A percentile compares a stretch with the other conserved stretches of the same genome.
phyloP scores from a whole-genome alignment of 2,797 vertebrate species.

The Coccyzus lansbergi region DNA sequence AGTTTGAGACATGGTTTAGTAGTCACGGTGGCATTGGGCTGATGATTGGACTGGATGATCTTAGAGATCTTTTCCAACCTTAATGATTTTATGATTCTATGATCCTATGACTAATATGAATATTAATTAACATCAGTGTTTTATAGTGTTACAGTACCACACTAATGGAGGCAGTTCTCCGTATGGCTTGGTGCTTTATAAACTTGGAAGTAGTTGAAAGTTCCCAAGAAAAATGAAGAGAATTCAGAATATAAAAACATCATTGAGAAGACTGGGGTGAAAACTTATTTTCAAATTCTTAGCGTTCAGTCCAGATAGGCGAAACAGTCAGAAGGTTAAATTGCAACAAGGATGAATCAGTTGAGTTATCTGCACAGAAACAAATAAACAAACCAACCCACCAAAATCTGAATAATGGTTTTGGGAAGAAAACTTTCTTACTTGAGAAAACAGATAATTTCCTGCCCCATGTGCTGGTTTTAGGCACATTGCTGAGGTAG shows the following conservation, averaged over 20 bases:
- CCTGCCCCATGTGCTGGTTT: background rate
- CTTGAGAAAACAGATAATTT: background rate
- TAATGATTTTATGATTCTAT: too few relatives aligned
- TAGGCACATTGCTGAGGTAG: background rate
- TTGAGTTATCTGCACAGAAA: background rate
- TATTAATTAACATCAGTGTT: background rate
- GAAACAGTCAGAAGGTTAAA: background rate
- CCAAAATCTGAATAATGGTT: background rate
- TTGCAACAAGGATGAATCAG: background rate
- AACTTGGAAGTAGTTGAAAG: background rate
- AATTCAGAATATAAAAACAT: background rate
- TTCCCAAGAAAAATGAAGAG: background rate
- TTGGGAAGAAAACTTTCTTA: background rate
- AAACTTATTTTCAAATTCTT: background rate
- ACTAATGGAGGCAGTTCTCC: background rate
- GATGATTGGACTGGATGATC: too few relatives aligned
- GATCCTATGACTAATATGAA: background rate
- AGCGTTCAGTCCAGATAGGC: background rate
- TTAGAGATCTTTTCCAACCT: too few relatives aligned
- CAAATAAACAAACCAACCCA: background rate
- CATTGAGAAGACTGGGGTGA: background rate
- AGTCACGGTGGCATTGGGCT: too few relatives aligned
- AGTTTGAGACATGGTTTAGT: too few relatives aligned
- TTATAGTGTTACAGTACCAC: background rate
- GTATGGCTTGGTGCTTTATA: background rate